Base-by-base conservation (phyloP, 2,113 vertebrate genomes). In the Rhea pennata region DNA sequence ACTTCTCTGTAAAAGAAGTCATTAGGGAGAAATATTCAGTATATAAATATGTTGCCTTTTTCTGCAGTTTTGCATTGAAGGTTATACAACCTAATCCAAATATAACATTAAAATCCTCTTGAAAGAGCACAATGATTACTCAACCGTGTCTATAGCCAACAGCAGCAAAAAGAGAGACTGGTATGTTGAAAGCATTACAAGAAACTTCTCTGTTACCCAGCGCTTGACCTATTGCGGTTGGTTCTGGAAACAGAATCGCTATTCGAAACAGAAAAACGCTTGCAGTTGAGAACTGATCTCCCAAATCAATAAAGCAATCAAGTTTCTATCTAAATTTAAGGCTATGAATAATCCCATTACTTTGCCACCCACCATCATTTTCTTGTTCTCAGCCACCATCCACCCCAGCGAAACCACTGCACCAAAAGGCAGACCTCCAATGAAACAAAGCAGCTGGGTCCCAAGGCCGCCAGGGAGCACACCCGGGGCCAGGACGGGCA, bases 51-150 rank as follows among this genome's bases (percentile, higher is more conserved):
- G 33, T 11, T 71, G 31, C 39, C 29, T 90, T 95, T 89, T 70
- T 48, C 24, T 71, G 62, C 40, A 70, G 53, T 74, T 74, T 86
- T 90, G 29, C 39, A 48, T 17, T 65, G 88, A 94, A 92, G 33
- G 61, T 72, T 87, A 62, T 50, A 77, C 10, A 87, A 84, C 2
- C 1, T 54, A 78, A 81, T 78, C 83, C 73, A 93, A 84, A 96
- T 1, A 3, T 65, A 92, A 75, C 69, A 80, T 77, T 77, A 76
- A 94, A 79, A 90, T 87, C 16, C 31, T 70, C 36, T 87, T 53
- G 36, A 61, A 91, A 84, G 85, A 94, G 51, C 54, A 64, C 79
- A 23, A 11, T 20, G 26, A 95, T 80, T 74, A 62, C 40, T 90
- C 87, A 79, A 1, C 31, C 82, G 67, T 42, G 46, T 42, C 56